These are phyloP conservation scores for Eudorcas thomsonii DNA, from an alignment of 2,113 vertebrate genomes.

Conservation along the genomic window DNA sequence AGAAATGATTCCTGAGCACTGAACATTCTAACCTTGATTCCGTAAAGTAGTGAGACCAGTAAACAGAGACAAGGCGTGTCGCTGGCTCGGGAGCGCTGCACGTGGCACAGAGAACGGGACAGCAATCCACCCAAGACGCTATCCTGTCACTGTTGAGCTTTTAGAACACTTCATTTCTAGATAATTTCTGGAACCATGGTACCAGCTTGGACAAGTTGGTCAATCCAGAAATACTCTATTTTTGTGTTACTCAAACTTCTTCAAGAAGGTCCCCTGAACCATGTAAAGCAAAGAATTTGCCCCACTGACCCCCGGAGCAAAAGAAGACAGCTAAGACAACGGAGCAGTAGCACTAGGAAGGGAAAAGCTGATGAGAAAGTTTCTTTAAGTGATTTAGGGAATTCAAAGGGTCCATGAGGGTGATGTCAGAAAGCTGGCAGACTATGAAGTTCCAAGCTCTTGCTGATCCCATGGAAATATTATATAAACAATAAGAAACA, in stretches of 20 bases:
- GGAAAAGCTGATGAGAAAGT: not conserved
- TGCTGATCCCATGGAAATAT: not conserved
- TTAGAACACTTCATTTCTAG: not conserved
- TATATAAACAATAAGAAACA: not conserved
- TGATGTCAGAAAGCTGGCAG: not conserved
- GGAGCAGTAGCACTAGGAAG: not conserved
- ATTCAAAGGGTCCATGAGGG: not conserved
- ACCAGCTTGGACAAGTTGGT: not conserved
- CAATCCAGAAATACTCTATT: not conserved
- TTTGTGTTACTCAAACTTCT: not conserved
- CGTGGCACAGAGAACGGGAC: rapidly evolving
- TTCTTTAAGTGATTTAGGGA: not conserved
- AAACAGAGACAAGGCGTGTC: not conserved
- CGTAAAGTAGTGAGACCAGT: not conserved
- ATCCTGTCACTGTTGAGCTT: not conserved
- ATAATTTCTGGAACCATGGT: not conserved
- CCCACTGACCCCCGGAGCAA: not conserved
- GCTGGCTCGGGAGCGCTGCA: not conserved
- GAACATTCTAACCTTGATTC: not conserved
- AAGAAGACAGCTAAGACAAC: not conserved
- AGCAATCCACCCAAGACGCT: not conserved
- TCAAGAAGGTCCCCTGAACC: not conserved
- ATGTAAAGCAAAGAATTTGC: not conserved
- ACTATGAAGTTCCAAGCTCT: not conserved
- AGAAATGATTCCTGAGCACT: not conserved